phyloP scores from a whole-genome alignment of 1,140 invertebrate genomes.

The Atta colombica region DNA sequence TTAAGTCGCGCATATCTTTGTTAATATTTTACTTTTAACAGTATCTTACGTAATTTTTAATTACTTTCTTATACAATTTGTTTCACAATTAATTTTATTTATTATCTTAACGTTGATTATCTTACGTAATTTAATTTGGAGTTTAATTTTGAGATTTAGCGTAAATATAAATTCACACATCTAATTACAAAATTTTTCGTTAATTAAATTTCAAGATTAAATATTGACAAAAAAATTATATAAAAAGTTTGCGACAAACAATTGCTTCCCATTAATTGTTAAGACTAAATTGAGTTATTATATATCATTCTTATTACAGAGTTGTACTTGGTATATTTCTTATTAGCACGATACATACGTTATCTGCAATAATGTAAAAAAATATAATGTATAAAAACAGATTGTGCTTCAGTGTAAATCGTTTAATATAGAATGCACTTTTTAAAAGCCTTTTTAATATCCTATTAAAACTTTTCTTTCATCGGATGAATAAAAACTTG shows the following conservation, averaged over 20 bases:
- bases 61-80: background rate
- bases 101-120: background rate
- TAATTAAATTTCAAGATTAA: background rate
- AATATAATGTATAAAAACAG: background rate
- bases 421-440: background rate
- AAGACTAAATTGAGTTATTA: background rate
- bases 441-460: conserved; percentile 2
- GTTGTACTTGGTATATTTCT: background rate
- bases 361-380: background rate
- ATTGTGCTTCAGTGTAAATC: background rate
- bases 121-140: conserved; percentile 22
- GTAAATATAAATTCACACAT: background rate
- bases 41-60: background rate
- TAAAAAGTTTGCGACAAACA: background rate
- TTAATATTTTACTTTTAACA: background rate
- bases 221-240: background rate
- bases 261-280: background rate
- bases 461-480: conserved; percentile 32
- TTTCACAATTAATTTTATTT: background rate
- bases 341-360: background rate
- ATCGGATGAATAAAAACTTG: conserved; percentile 36
- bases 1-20: background rate
- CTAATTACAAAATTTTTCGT: background rate
- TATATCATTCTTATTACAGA: background rate
- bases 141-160: background rate